phyloP scores from a whole-genome alignment of 2,113 vertebrate species.

The Melanerpes aurifrons region DNA sequence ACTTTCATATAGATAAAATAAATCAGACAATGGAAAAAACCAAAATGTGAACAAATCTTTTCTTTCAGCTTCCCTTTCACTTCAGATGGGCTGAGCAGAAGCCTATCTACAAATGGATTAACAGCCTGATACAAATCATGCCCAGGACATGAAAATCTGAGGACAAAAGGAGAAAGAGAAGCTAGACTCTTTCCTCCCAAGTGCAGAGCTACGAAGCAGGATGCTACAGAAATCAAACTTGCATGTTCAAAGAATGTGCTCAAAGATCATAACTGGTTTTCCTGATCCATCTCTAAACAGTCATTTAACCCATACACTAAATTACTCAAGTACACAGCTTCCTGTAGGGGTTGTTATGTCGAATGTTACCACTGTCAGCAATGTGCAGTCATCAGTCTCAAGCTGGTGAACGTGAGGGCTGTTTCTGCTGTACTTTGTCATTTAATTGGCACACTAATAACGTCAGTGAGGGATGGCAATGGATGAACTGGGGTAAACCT shows the following conservation, averaged over 20 bases:
- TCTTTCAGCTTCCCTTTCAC: neutral
- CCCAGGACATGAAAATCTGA: neutral
- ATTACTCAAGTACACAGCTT: neutral
- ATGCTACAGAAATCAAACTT: neutral
- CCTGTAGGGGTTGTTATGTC: neutral
- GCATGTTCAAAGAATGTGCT: neutral
- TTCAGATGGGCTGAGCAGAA: neutral
- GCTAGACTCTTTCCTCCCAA: neutral
- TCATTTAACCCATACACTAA: neutral
- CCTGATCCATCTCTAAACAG: neutral
- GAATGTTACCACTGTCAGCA: neutral
- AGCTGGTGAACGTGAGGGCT: neutral
- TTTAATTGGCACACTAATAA: neutral
- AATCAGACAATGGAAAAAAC: neutral
- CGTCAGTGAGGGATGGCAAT: neutral
- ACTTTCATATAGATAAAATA: neutral
- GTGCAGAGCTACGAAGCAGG: neutral
- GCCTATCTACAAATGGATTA: neutral
- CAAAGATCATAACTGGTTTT: neutral
- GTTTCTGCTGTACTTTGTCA: neutral
- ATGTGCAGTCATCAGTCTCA: neutral
- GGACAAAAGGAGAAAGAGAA: neutral
- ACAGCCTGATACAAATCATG: neutral
- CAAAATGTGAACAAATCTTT: neutral
- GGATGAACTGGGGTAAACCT: neutral